A percentile compares a stretch with the other conserved stretches of the same genome.
Evolutionary conservation across 2,797 vertebrate genomes (phyloP).

Genomic region (Arctocebus calabarensis): DNA sequence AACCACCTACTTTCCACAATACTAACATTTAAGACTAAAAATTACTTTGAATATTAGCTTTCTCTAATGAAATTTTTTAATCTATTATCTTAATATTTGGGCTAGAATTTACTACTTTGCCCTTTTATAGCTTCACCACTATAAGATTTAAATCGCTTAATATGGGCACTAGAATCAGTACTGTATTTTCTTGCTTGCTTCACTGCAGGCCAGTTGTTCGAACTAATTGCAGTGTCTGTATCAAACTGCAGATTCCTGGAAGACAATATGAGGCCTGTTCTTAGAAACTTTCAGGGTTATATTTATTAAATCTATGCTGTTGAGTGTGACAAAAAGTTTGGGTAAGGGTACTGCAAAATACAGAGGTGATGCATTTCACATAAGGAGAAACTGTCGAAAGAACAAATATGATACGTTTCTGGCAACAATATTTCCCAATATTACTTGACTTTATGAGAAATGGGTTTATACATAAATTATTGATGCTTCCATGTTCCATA

Average conservation of each 20-base stretch:
- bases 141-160: not conserved
- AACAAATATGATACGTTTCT: not conserved
- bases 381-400: not conserved
- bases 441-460: not conserved
- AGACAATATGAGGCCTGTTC: not conserved
- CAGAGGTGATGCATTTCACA: not conserved
- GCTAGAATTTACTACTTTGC: not conserved
- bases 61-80: not conserved
- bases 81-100: not conserved
- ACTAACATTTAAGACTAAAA: conserved; percentile 12
- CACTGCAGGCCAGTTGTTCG: not conserved
- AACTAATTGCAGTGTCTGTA: not conserved
- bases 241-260: not conserved
- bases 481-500: not conserved
- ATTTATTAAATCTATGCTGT: not conserved
- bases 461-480: not conserved
- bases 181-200: not conserved
- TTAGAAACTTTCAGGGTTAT: not conserved
- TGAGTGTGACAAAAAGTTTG: not conserved
- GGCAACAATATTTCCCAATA: not conserved
- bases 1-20: not conserved
- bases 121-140: not conserved
- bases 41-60: not conserved
- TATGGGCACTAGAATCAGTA: not conserved
- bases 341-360: not conserved